A percentile compares a stretch with the other conserved stretches of the same genome.
Conservation (phyloP, 2,797 vertebrate species). For the Remorina albescens region DNA sequence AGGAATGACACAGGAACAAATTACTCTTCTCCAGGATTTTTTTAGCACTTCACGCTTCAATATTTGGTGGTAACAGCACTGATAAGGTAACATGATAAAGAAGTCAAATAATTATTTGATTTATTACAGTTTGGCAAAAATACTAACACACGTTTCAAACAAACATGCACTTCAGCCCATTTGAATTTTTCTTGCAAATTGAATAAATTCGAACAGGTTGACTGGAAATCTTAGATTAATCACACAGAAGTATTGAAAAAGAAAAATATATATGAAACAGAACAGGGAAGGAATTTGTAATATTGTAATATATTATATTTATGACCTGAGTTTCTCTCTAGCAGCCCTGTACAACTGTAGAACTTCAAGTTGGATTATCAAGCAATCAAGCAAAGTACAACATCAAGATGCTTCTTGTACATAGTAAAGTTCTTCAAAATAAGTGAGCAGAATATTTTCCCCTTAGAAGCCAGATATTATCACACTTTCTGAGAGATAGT, state of each 20-base stretch:
- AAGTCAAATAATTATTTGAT: not conserved
- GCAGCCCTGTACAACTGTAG: not conserved
- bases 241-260: not conserved
- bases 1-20: slow-evolving; percentile 4
- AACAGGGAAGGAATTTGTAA: not conserved
- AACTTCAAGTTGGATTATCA: not conserved
- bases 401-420: slow-evolving; percentile 2
- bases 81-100: not conserved
- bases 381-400: not conserved
- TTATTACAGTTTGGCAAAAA: not conserved
- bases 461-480: not conserved
- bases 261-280: not conserved
- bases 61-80: not conserved
- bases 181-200: not conserved
- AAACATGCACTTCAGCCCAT: not conserved
- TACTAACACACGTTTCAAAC: not conserved
- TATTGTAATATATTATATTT: slow-evolving; percentile 3
- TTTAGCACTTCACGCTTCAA: not conserved
- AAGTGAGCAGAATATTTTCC: slow-evolving; percentile 27
- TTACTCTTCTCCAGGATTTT: not conserved
- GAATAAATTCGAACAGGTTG: not conserved
- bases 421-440: slow-evolving; percentile 5
- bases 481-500: slow-evolving; percentile 18
- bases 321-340: not conserved
- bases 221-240: not conserved